Percentiles rank a stretch among this genome's conserved stretches.
Conservation (phyloP, 2,888 invertebrate genomes). For the Linnaemya tessellans region DNA sequence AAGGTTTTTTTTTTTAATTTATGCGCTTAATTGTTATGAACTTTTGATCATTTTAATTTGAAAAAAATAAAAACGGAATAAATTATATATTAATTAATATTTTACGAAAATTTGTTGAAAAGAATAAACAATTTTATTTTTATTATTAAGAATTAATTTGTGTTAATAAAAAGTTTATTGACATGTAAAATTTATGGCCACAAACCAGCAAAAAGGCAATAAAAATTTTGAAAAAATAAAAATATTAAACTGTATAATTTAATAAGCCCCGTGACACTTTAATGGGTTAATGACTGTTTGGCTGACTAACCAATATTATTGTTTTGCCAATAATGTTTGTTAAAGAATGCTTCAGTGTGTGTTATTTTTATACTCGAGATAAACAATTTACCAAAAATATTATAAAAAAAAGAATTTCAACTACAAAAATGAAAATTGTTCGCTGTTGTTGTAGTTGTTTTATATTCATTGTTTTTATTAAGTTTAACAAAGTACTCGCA, state of each 20-base stretch:
- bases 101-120: background rate
- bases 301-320: slow-evolving; percentile 28
- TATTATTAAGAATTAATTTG: background rate
- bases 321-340: slow-evolving; percentile 53
- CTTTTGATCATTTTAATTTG: background rate
- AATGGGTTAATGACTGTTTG: slow-evolving; percentile 48
- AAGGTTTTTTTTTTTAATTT: background rate
- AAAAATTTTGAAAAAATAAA: background rate
- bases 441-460: slow-evolving; percentile 4
- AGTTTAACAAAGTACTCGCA: background rate
- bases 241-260: background rate
- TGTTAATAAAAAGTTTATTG: slow-evolving; percentile 43
- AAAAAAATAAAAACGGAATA: background rate
- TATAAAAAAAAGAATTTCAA: slow-evolving; percentile 10
- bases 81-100: background rate
- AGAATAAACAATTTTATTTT: background rate
- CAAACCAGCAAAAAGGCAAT: background rate
- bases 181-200: slow-evolving; percentile 2
- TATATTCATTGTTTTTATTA: slow-evolving; percentile 43
- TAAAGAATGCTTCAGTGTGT: slow-evolving; percentile 2
- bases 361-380: slow-evolving; percentile 16
- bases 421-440: slow-evolving; percentile 13
- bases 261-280: slow-evolving; percentile 1
- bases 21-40: background rate
- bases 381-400: slow-evolving; percentile 46